Percentiles rank a stretch among this genome's conserved stretches.
These are phyloP conservation scores for Pimephales promelas DNA, from an alignment of 2,113 vertebrate species.

Conservation along the genomic window DNA sequence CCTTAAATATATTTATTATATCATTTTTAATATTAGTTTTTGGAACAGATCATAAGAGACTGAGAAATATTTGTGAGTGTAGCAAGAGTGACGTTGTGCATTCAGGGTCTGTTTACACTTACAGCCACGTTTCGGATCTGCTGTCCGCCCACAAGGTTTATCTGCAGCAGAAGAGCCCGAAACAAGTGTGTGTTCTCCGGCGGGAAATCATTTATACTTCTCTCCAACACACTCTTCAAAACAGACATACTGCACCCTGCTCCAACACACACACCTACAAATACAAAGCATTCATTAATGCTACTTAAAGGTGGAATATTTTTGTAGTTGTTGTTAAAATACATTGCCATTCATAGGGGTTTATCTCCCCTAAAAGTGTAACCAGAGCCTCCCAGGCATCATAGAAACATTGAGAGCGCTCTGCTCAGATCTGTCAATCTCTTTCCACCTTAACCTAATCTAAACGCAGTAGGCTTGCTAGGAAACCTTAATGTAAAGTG, in stretches of 20 bases:
- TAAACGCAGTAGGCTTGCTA: too few species aligned
- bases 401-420: too few species aligned
- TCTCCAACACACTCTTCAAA: slow-evolving; percentile 69
- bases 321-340: too few species aligned
- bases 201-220: slow-evolving; percentile 65
- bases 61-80: not conserved
- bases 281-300: not conserved
- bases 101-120: slow-evolving; percentile 32
- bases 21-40: not conserved
- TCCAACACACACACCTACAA: slow-evolving; percentile 80
- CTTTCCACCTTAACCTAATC: too few species aligned
- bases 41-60: not conserved
- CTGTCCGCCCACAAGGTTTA: slow-evolving; percentile 77
- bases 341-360: too few species aligned
- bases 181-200: slow-evolving; percentile 76
- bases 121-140: slow-evolving; percentile 86
- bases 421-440: too few species aligned
- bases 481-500: too few species aligned
- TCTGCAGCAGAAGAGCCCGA: slow-evolving; percentile 77
- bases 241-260: slow-evolving; percentile 78
- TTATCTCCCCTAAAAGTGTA: too few species aligned
- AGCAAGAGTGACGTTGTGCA: not conserved
- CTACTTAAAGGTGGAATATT: too few species aligned
- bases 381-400: too few species aligned
- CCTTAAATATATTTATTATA: too few species aligned